A percentile compares a stretch with the other conserved stretches of the same genome.
These are phyloP conservation scores for Coendou prehensilis DNA, from an alignment of 2,797 vertebrate species.

Conservation along the genomic window DNA sequence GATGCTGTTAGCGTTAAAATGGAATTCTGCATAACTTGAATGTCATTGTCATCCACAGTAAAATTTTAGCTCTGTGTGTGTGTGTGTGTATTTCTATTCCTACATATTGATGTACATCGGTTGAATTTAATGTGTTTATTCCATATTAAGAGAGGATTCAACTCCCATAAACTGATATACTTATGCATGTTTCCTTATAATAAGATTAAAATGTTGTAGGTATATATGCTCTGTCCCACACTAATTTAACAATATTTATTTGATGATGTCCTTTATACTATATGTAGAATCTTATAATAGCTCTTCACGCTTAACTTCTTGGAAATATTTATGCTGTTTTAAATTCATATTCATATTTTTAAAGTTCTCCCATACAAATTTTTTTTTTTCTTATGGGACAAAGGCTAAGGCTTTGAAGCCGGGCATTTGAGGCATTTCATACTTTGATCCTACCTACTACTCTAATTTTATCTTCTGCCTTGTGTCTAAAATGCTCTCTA, in stretches of 20 bases:
- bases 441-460: neutral
- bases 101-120: neutral
- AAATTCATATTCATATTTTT: slow-evolving; percentile 36
- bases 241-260: slow-evolving; percentile 48
- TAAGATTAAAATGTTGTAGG: slow-evolving; percentile 20
- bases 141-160: neutral
- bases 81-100: neutral
- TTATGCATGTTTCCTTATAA: slow-evolving; percentile 56
- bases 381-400: neutral
- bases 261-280: slow-evolving; percentile 20
- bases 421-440: neutral
- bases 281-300: slow-evolving; percentile 27
- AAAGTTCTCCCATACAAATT: neutral
- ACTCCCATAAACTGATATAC: neutral
- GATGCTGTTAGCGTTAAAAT: slow-evolving; percentile 10
- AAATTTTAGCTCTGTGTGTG: neutral
- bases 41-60: neutral
- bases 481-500: neutral
- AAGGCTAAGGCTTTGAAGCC: neutral
- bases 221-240: neutral
- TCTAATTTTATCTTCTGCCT: neutral
- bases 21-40: neutral
- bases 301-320: slow-evolving; percentile 51
- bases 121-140: slow-evolving; percentile 61
- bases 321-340: slow-evolving; percentile 24